Base-by-base conservation (phyloP, 53 echinoderm and acorn worm genomes). In the Astropecten irregularis region DNA sequence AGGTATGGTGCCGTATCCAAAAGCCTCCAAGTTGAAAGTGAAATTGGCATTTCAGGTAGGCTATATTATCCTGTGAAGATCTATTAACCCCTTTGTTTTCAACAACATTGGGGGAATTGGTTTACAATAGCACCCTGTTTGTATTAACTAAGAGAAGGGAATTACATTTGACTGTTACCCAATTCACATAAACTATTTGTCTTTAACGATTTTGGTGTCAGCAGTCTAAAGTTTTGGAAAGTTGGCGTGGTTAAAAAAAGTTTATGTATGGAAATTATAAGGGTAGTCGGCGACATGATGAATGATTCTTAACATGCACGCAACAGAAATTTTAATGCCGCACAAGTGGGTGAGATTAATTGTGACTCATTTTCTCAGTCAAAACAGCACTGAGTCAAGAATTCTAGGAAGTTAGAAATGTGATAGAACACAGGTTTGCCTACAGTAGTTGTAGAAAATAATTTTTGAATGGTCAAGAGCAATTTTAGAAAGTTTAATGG, bases 21-120 rank as follows among this genome's bases (percentile, higher is more conserved):
- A 58, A 76, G 23, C 42, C 44, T 76, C 6, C 10, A 15, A 4
- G 40, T 16, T 25, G 38, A 58, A 13, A 59, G 58, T 58, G 76
- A 57, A 58, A 76, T 76, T 52, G 57, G 22, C 27, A 76, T 76
- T 4, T 19, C 26, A 44, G 76, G 76, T 76, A 76, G 22, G 40
- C n/a, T 73, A 15, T 18, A 30, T 30, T 9, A 16, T 22, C 14
- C 2, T 25, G 19, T 28, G 9, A 4, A 25, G 30, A 20, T 60
- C 9, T 11, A 25, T 21, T 13, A 22, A 22, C 23, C 26, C 14
- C 13, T 11, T 29, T 7, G 23, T 15, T 4, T 46, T 46, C 8
- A 46, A 46, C 8, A 14, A 8, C 47, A 8, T 46, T 46, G 8
- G 8, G 47, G 8, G 14, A 9, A 14, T 46, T 9, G 47, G 14